Evolutionary conservation across 2,113 vertebrate species (phyloP).

Genomic region (Bucco capensis): DNA sequence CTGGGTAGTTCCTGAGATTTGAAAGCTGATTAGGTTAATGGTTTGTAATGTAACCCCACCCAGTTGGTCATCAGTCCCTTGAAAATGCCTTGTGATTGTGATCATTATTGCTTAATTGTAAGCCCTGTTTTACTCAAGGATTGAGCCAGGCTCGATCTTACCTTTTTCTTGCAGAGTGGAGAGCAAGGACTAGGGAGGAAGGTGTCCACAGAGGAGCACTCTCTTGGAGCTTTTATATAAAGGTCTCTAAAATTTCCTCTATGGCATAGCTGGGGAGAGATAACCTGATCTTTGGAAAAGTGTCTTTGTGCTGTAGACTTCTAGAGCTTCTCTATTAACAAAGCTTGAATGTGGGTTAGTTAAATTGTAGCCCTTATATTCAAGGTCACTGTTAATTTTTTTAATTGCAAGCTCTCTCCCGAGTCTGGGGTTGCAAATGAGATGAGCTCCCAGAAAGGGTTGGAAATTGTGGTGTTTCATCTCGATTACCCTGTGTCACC

Average conservation of each 20-base stretch:
- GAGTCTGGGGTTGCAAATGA: conserved; percentile 6
- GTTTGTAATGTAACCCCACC: conserved; percentile 4
- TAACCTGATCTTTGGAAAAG: conserved; percentile 30
- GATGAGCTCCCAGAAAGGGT: neutral
- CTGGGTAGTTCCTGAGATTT: neutral
- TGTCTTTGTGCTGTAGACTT: neutral
- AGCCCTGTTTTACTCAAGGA: neutral
- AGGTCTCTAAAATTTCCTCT: neutral
- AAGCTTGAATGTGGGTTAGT: neutral
- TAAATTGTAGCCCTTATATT: neutral
- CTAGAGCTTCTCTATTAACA: neutral
- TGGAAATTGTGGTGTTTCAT: conserved; percentile 4
- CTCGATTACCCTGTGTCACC: neutral
- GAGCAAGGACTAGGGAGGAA: neutral
- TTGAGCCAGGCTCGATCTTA: neutral
- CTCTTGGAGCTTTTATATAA: neutral
- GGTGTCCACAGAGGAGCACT: neutral
- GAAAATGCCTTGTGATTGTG: neutral
- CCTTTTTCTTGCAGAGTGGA: neutral
- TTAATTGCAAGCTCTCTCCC: conserved; percentile 27
- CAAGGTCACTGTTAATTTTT: conserved; percentile 28
- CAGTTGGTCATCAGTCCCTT: neutral
- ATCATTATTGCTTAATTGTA: neutral
- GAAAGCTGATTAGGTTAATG: neutral
- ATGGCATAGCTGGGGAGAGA: neutral